Conservation (phyloP, 2,888 invertebrate genomes). For the Drosophila trichaetosa region DNA sequence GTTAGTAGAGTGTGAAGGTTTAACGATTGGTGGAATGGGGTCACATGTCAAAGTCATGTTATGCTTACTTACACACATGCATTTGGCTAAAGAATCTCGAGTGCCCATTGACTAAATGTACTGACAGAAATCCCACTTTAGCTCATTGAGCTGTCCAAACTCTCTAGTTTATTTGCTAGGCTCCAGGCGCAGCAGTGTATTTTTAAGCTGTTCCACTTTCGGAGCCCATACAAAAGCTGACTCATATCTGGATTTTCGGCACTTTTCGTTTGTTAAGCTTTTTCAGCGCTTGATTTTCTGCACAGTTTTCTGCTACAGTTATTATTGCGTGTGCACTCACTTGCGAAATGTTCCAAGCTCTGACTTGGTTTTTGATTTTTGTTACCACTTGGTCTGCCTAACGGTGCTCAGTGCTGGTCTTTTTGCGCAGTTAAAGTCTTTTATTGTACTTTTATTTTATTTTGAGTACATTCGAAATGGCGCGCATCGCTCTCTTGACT, state of each 20-base stretch:
- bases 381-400: conserved; percentile 43
- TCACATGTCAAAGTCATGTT: conserved; percentile 55
- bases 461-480: conserved; percentile 46
- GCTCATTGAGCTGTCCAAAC: conserved; percentile 3
- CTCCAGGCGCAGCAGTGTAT: background rate
- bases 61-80: conserved; percentile 20
- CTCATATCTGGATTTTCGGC: conserved; percentile 40
- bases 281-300: conserved; percentile 24
- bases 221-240: conserved; percentile 18
- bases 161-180: conserved; percentile 5
- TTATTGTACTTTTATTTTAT: conserved; percentile 16
- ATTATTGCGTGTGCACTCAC: conserved; percentile 57
- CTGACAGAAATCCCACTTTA: conserved; percentile 2
- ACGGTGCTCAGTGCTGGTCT: conserved; percentile 55
- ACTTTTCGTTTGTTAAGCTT: background rate
- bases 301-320: conserved; percentile 68
- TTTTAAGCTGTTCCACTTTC: conserved; percentile 43
- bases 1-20: conserved; percentile 81
- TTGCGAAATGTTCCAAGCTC: conserved; percentile 59
- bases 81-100: conserved; percentile 27
- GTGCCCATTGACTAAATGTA: background rate
- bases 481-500: conserved; percentile 46
- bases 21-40: conserved; percentile 76
- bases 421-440: conserved; percentile 57
- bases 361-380: conserved; percentile 11